These are phyloP conservation scores for Bolborhynchus lineola DNA, from an alignment of 2,113 vertebrate genomes.

Conservation along the genomic window DNA sequence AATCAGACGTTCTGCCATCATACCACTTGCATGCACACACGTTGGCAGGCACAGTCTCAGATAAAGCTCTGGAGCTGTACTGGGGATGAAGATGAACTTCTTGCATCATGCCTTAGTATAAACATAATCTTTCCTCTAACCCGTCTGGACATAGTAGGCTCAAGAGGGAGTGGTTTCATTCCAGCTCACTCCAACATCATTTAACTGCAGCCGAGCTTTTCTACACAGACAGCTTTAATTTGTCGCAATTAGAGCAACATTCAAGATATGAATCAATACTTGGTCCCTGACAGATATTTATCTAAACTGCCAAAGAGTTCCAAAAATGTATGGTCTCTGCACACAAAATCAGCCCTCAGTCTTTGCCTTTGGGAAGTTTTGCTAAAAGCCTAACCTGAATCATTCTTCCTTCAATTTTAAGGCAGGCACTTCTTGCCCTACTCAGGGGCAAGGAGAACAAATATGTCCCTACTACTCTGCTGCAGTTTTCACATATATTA, in stretches of 20 bases:
- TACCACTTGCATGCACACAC: background rate
- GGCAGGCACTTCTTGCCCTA: background rate
- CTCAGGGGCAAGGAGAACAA: background rate
- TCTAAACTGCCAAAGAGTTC: background rate
- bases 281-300: background rate
- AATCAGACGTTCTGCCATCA: background rate
- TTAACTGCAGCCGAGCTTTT: background rate
- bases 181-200: background rate
- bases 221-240: background rate
- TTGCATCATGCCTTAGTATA: background rate
- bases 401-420: background rate
- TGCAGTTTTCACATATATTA: background rate
- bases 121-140: background rate
- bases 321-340: background rate
- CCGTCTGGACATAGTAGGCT: accelerated
- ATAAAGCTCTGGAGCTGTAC: background rate
- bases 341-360: background rate
- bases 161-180: background rate
- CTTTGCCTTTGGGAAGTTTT: background rate
- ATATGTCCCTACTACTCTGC: background rate
- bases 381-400: background rate
- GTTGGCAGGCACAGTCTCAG: background rate
- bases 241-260: background rate
- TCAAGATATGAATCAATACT: background rate
- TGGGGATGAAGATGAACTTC: background rate